Evolutionary conservation across 2,797 vertebrate species (phyloP).

Genomic region (Salarias fasciatus): DNA sequence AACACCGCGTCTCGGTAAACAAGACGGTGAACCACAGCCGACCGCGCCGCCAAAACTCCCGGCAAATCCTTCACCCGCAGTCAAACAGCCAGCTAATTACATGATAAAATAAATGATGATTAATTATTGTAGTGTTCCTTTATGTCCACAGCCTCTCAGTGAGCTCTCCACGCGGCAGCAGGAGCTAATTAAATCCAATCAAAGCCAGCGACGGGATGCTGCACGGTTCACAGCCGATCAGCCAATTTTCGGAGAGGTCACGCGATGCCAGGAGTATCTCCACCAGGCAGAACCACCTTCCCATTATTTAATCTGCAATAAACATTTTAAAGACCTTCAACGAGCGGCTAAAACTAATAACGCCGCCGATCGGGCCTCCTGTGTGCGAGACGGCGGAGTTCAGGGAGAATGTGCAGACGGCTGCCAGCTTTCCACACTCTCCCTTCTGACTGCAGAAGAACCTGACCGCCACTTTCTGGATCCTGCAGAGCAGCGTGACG

Average conservation of each 20-base stretch:
- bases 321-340: slow-evolving; percentile 1
- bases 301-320: slow-evolving; percentile 11
- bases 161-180: slow-evolving; percentile 13
- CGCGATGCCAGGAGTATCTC: neutral
- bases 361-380: neutral
- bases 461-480: neutral
- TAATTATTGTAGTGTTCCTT: slow-evolving; percentile 26
- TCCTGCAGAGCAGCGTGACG: neutral
- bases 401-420: neutral
- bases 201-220: slow-evolving; percentile 15
- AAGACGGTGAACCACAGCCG: neutral
- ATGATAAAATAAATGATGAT: slow-evolving; percentile 30
- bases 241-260: slow-evolving; percentile 11
- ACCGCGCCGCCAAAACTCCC: slow-evolving; percentile 11
- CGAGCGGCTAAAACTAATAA: slow-evolving; percentile 10
- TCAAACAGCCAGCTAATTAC: slow-evolving; percentile 35
- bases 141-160: slow-evolving; percentile 4
- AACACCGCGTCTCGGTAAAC: neutral
- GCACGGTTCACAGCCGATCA: neutral
- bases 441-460: neutral
- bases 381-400: neutral
- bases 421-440: neutral
- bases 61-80: slow-evolving; percentile 15
- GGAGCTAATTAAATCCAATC: slow-evolving; percentile 41
- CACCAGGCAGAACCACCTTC: slow-evolving; percentile 6